phyloP scores from a whole-genome alignment of 2,888 invertebrate species.

The Sthenelais limicola region DNA sequence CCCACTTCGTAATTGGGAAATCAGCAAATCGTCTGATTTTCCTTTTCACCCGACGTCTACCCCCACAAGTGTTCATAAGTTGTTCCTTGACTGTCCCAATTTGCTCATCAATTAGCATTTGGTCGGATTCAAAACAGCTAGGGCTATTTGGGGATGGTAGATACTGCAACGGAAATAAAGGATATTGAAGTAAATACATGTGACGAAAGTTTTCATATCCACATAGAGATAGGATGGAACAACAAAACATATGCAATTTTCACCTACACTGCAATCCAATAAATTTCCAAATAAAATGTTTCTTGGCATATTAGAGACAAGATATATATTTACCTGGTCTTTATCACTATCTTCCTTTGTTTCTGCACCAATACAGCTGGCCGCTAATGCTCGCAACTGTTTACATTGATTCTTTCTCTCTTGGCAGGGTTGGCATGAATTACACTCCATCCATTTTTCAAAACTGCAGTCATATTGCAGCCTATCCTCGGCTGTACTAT shows the following conservation, averaged over 20 bases:
- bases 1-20: slow-evolving; percentile 38
- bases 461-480: slow-evolving; percentile 4
- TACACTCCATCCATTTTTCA: neutral
- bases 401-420: neutral
- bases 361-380: slow-evolving; percentile 2
- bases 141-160: too few relatives aligned
- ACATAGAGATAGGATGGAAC: too few relatives aligned
- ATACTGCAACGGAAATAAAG: too few relatives aligned
- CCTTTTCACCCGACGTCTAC: slow-evolving; percentile 15
- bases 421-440: neutral
- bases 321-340: too few relatives aligned
- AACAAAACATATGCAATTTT: too few relatives aligned
- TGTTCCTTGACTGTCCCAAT: neutral
- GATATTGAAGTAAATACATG: too few relatives aligned
- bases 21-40: slow-evolving; percentile 30
- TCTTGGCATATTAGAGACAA: too few relatives aligned
- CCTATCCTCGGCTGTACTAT: slow-evolving; percentile 13
- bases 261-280: too few relatives aligned
- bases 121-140: neutral
- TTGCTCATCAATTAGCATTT: neutral
- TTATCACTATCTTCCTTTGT: too few relatives aligned
- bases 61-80: neutral
- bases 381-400: neutral
- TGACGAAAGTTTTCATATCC: too few relatives aligned
- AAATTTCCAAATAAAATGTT: too few relatives aligned